A percentile compares a stretch with the other conserved stretches of the same genome.
phyloP scores from a whole-genome alignment of 2,797 vertebrate species.

The Jordanella pulchra region DNA sequence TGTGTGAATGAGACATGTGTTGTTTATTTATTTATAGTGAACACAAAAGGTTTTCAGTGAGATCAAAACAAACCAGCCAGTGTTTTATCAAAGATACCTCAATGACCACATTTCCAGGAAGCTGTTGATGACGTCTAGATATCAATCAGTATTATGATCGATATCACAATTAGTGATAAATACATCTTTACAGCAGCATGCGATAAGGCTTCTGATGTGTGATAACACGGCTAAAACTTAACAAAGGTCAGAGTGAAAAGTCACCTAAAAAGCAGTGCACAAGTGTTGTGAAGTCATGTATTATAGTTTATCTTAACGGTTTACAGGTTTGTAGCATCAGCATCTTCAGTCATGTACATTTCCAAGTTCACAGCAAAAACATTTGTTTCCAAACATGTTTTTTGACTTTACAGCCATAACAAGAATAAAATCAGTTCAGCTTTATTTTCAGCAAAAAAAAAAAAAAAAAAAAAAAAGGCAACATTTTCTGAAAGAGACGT shows the following conservation, averaged over 20 bases:
- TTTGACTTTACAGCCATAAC: neutral
- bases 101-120: slow-evolving; percentile 15
- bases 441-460: slow-evolving; percentile 20
- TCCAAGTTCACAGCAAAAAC: slow-evolving; percentile 25
- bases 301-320: neutral
- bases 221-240: slow-evolving; percentile 14
- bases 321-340: slow-evolving; percentile 26
- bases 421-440: slow-evolving; percentile 16
- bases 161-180: neutral
- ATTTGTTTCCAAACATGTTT: neutral
- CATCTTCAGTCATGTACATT: slow-evolving; percentile 46
- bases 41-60: slow-evolving; percentile 38
- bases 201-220: slow-evolving; percentile 59
- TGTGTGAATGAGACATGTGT: slow-evolving; percentile 18
- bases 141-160: neutral
- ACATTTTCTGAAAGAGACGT: slow-evolving; percentile 9
- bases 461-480: no score
- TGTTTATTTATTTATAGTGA: slow-evolving; percentile 34
- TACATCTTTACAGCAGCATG: slow-evolving; percentile 14
- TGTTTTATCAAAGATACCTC: slow-evolving; percentile 20
- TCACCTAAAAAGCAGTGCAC: slow-evolving; percentile 20
- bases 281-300: neutral
- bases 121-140: slow-evolving; percentile 5
- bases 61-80: slow-evolving; percentile 33
- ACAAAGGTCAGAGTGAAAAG: neutral